phyloP scores from a whole-genome alignment of 2,888 invertebrate genomes.

The Nymphalis polychloros region DNA sequence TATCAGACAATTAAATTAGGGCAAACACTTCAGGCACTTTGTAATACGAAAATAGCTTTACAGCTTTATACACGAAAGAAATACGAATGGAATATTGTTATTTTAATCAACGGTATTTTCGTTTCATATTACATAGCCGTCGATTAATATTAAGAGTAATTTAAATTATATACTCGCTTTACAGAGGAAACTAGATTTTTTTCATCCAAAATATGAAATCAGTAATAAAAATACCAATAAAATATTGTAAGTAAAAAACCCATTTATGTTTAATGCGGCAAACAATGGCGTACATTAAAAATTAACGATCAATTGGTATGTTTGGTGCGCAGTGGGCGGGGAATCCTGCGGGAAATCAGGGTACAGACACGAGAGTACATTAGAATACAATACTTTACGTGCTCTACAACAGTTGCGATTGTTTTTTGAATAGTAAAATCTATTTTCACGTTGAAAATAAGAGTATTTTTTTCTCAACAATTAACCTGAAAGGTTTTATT shows the following conservation, averaged over 20 bases:
- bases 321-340: conserved; percentile 49
- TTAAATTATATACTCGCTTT: neutral
- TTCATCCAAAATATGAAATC: too few relatives aligned
- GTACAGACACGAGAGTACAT: conserved; percentile 27
- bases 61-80: neutral
- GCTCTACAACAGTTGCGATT: neutral
- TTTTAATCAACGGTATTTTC: neutral
- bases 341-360: conserved; percentile 63
- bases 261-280: conserved; percentile 31
- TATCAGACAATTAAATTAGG: conserved; percentile 38
- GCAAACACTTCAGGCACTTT: conserved; percentile 10
- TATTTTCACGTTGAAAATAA: neutral
- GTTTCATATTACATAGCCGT: neutral
- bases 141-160: neutral
- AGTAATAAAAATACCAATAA: too few relatives aligned
- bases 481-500: too few relatives aligned
- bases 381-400: conserved; percentile 40
- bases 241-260: conserved; percentile 13
- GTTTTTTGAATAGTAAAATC: neutral
- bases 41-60: conserved; percentile 9
- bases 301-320: conserved; percentile 67
- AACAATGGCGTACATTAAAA: conserved; percentile 55
- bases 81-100: neutral
- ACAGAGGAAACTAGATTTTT: neutral
- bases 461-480: neutral